Conservation (phyloP, 2,797 vertebrate genomes). For the Cryptoprocta ferox region DNA sequence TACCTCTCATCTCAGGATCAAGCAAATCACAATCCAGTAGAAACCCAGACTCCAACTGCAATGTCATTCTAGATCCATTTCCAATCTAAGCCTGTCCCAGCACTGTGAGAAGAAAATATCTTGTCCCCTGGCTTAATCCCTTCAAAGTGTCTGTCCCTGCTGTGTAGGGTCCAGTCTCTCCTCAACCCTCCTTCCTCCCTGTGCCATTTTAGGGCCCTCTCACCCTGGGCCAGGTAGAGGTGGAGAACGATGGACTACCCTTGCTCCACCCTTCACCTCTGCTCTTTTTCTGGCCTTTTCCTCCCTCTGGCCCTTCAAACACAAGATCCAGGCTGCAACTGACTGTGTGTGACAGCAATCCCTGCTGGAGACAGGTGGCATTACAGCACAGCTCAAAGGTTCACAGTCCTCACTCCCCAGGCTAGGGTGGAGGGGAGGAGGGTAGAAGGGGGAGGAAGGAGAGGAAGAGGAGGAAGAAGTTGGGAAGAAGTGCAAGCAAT, state of each 20-base stretch:
- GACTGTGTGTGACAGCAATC: background rate
- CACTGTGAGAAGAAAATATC: background rate
- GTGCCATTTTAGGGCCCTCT: background rate
- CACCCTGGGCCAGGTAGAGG: background rate
- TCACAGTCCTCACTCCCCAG: background rate
- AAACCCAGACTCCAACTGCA: constrained; percentile 7
- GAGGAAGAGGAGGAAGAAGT: background rate
- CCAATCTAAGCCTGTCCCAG: background rate
- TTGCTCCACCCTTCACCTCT: background rate
- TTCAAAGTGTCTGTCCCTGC: background rate
- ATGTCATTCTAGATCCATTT: background rate
- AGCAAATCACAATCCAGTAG: background rate
- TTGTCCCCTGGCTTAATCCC: background rate
- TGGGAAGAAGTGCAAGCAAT: background rate
- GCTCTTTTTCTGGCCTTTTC: background rate
- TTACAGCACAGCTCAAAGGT: background rate
- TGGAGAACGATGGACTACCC: background rate
- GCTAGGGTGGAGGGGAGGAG: background rate
- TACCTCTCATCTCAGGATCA: constrained; percentile 1
- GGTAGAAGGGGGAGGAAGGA: background rate
- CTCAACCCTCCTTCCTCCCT: background rate
- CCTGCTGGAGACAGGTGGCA: constrained; percentile 24
- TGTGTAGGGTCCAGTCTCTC: background rate
- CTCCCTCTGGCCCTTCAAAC: background rate
- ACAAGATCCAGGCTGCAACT: background rate